Conservation (phyloP, 2,888 invertebrate genomes). For the Choreutis nemorana region DNA sequence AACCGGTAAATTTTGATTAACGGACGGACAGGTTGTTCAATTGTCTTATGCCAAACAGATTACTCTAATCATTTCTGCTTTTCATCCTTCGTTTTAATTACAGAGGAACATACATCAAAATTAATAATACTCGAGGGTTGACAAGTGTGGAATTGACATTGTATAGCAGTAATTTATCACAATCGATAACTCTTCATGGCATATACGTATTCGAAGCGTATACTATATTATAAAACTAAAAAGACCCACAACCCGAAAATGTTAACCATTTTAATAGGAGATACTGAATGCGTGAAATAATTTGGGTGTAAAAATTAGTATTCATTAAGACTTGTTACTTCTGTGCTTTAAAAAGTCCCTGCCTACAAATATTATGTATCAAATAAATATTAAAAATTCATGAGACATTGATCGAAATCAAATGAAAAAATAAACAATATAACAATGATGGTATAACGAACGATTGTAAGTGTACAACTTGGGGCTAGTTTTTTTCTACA, state of each 20-base stretch:
- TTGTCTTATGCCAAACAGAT: too few relatives aligned
- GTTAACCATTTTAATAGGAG: constrained; percentile 19
- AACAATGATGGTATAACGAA: constrained; percentile 27
- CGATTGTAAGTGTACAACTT: constrained; percentile 18
- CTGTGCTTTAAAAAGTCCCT: constrained; percentile 20
- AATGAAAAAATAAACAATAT: constrained; percentile 27
- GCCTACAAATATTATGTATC: constrained; percentile 8
- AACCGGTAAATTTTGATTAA: constrained; percentile 18
- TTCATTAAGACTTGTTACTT: constrained; percentile 19
- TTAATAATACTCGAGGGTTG: too few relatives aligned
- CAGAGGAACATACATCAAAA: too few relatives aligned
- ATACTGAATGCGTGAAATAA: constrained; percentile 22
- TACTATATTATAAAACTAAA: constrained; percentile 4
- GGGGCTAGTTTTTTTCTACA: constrained; percentile 66
- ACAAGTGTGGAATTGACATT: constrained; percentile 44
- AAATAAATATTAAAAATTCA: constrained; percentile 12
- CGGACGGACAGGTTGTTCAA: constrained; percentile 13
- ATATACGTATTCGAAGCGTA: too few relatives aligned
- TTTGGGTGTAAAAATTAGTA: constrained; percentile 29
- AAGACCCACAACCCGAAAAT: constrained; percentile 38
- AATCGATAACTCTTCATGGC: too few relatives aligned
- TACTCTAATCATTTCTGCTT: too few relatives aligned
- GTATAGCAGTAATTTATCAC: constrained; percentile 25
- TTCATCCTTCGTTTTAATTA: too few relatives aligned
- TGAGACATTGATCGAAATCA: constrained; percentile 38